Base-by-base conservation (phyloP, 2,888 invertebrate species). In the Pediacus dermestoides region DNA sequence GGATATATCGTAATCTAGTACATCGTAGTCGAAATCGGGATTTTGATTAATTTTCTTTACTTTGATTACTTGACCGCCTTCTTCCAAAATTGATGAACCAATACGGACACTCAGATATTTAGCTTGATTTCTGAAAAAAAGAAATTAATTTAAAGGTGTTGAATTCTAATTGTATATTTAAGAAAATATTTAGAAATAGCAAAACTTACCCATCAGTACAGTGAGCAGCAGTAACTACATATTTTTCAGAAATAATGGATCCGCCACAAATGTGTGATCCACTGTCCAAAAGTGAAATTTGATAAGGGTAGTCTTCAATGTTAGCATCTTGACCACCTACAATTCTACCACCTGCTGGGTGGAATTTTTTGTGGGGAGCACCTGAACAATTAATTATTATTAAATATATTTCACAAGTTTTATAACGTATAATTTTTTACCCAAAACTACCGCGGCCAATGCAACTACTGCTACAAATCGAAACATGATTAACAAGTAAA, bases 181-280 rank as follows among this genome's bases (percentile, higher is more conserved):
- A n/a, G 6, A 6, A 18, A 18, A 18, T 7, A 18, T 7, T 18
- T 18, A n/a, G 10, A 1, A 14, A n/a, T 13, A 4, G 2, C 22
- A 15, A 22, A 22, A 30, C 31, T 45, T 33, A 50, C 46, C 42
- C 39, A 21, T 44, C 36, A 4, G 55, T 55, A 37, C 61, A 63
- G 31, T 61, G 61, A 6, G 37, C 63, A 9, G 61, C 60, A 8
- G 61, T 63, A 4, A 62, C 16, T 10, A 46, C 51, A 16, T 37
- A 47, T 8, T 33, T 25, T 2, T 28, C 10, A 7, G 22, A 4
- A 11, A 41, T 32, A 8, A 40, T 47, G 23, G 57, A 54, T 2
- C 50, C 61, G 8, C 53, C 53, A 32, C 53, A 54, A 8, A 21
- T 30, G 28, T 42, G 50, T 3, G 14, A n/a, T 1, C 41, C 39